Percentiles rank a stretch among this genome's conserved stretches.
These are phyloP conservation scores for Iphiclides podalirius DNA, from an alignment of 2,888 invertebrate species.

Conservation along the genomic window DNA sequence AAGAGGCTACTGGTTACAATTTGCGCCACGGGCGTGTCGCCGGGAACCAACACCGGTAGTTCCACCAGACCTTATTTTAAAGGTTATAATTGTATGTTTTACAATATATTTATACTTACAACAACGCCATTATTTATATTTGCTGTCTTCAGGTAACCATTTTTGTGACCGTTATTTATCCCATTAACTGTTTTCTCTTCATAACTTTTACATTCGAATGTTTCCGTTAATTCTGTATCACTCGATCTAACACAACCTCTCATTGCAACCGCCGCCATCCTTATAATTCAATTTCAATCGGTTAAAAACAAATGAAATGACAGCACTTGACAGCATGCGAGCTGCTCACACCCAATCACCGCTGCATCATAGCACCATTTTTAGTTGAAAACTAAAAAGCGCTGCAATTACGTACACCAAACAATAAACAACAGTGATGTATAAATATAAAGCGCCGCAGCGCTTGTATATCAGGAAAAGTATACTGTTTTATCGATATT, in stretches of 20 bases:
- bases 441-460: conserved; percentile 10
- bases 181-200: conserved; percentile 47
- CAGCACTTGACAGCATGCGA: neutral
- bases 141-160: conserved; percentile 51
- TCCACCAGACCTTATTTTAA: conserved; percentile 10
- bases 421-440: neutral
- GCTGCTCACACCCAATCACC: neutral
- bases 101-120: conserved; percentile 53
- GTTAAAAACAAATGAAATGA: conserved; percentile 4
- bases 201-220: conserved; percentile 43
- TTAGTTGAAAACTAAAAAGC: neutral
- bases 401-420: neutral
- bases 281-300: conserved; percentile 16
- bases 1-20: neutral
- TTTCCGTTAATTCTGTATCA: conserved; percentile 33
- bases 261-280: conserved; percentile 52
- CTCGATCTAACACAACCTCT: conserved; percentile 39
- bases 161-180: conserved; percentile 45
- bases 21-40: neutral
- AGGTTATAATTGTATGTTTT: conserved; percentile 36
- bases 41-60: neutral
- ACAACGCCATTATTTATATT: conserved; percentile 45
- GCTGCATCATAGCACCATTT: neutral
- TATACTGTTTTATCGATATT: conserved; percentile 30
- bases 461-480: conserved; percentile 1